Percentiles rank a stretch among this genome's conserved stretches.
Conservation (phyloP, 2,113 vertebrate genomes). For the Bothrops jararaca region DNA sequence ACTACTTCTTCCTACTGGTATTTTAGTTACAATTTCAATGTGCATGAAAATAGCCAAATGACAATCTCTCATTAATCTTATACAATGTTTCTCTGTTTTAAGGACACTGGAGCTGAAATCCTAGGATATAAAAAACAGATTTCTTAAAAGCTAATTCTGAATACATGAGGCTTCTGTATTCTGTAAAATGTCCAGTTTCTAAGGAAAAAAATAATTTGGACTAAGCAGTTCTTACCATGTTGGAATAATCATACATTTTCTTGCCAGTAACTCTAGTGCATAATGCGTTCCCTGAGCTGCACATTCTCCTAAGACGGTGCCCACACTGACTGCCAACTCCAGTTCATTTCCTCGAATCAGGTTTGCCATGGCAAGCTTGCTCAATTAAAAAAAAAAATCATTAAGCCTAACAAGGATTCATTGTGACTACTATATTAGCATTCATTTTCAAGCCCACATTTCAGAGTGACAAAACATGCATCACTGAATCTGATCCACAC, state of each 20-base stretch:
- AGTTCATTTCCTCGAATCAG: constrained; percentile 95
- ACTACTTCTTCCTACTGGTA: neutral
- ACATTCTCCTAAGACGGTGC: constrained; percentile 82
- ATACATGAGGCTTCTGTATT: neutral
- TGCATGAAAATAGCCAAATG: neutral
- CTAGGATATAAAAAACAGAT: neutral
- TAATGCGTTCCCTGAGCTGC: constrained; percentile 84
- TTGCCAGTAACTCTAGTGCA: constrained; percentile 88
- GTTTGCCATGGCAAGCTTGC: constrained; percentile 87
- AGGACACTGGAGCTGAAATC: neutral
- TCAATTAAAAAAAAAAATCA: constrained; percentile 55
- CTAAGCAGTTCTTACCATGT: constrained; percentile 78
- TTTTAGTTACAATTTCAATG: neutral
- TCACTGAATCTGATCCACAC: constrained; percentile 16
- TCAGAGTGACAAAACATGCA: constrained; percentile 26
- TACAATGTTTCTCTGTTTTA: neutral
- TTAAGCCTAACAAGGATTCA: constrained; percentile 54
- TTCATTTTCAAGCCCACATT: constrained; percentile 28
- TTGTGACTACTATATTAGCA: constrained; percentile 10
- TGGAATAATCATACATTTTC: constrained; percentile 88
- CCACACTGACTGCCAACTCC: constrained; percentile 88
- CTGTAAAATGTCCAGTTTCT: constrained; percentile 3
- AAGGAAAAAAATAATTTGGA: constrained; percentile 9
- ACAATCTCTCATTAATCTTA: neutral
- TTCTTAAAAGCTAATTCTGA: neutral